Evolutionary conservation across 2,113 vertebrate species (phyloP), one percentile per base, ranked within the genome.

Genomic region (Gadus macrocephalus): DNA sequence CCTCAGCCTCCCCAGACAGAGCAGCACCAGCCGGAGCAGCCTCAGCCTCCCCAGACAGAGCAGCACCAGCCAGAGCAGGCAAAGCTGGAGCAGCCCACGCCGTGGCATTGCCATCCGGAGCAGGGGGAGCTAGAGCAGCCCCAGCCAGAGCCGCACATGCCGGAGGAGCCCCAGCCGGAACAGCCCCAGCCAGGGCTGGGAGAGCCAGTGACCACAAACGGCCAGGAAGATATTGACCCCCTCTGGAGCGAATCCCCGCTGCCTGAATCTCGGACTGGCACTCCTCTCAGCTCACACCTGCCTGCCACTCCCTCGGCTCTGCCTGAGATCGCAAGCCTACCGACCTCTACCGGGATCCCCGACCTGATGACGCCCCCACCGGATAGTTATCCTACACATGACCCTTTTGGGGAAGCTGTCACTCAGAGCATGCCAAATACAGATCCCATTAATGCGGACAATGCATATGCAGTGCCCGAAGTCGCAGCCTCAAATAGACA

Each of bases 1-100:
- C 25, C 25, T 25, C 25, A 25, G 25, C 25, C 25, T 25, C 25
- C 25, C 25, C 25, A 25, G 25, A 25, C 53, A 15, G 53, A 56
- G 4, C 12, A 56, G 25, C 25, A 3, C 12, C 53, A 25, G 25
- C 25, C 25, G 25, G 25, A 25, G 25, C 25, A 25, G 25, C 25
- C 25, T 25, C 25, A 25, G 25, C 25, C 25, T 25, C 25, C 25
- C 25, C 25, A 25, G 25, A 25, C 53, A 15, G 53, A 56, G 53
- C 12, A 55, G 22, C 22, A 16, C 12, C 53, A 15, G 2, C 1
- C 53, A 55, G 12, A 58, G 8, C 15, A 58, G 55, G 55, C 15
- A 25, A 25, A 25, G 86, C 85, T 19, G 67, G 0, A 3, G 79
- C 87, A 61, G 42, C 3, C 86, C 84, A 28, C 85, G 84, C 7